Evolutionary conservation across 53 echinoderm and acorn worm species (phyloP).

Genomic region (Crossaster papposus): DNA sequence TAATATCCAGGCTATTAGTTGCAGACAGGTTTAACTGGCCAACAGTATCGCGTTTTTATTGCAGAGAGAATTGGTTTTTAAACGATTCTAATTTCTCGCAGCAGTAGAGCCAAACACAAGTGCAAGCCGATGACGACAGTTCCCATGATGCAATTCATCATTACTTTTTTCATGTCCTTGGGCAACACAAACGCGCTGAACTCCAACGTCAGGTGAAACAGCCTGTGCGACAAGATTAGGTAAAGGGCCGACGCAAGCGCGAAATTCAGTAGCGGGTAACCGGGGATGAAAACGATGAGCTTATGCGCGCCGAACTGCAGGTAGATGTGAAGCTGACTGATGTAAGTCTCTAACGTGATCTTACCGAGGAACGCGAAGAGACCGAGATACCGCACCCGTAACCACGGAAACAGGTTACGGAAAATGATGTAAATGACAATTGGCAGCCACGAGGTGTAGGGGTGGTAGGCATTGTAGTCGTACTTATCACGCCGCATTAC

Average conservation of each 20-base stretch:
- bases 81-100: constrained; percentile 59
- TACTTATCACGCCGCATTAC: constrained; percentile 68
- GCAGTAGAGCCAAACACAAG: constrained; percentile 63
- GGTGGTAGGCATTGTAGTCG: constrained; percentile 72
- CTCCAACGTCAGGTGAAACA: constrained; percentile 79
- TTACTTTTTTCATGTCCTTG: constrained; percentile 62
- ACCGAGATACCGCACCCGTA: constrained; percentile 73
- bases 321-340: constrained; percentile 81
- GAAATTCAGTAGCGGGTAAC: constrained; percentile 83
- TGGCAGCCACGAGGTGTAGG: constrained; percentile 86
- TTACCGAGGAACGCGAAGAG: constrained; percentile 82
- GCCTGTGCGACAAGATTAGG: constrained; percentile 67
- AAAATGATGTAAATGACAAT: constrained; percentile 71
- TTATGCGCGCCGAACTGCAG: constrained; percentile 72
- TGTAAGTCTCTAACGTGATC: constrained; percentile 88
- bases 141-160: constrained; percentile 37
- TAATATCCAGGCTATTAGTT: too few relatives aligned
- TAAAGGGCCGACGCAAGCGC: constrained; percentile 70
- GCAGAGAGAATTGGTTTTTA: constrained; percentile 10
- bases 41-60: too few relatives aligned
- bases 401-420: constrained; percentile 71
- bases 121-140: constrained; percentile 60
- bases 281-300: constrained; percentile 75
- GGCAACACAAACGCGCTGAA: constrained; percentile 79
- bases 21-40: too few relatives aligned